Evolutionary conservation across 1,140 invertebrate species (phyloP).

Genomic region (Agrilus planipennis): DNA sequence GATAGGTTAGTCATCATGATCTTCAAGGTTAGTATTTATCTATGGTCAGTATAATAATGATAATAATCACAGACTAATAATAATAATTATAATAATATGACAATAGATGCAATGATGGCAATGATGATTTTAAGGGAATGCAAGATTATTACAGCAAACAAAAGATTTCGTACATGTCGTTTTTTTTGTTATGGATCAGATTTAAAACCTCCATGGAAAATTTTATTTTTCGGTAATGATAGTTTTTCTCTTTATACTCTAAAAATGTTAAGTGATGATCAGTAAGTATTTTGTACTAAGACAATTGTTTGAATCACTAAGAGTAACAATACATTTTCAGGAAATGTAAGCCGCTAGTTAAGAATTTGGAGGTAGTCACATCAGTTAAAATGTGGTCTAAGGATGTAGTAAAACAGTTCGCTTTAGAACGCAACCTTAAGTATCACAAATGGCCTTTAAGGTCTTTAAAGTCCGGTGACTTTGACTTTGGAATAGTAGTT

Average conservation of each 20-base stretch:
- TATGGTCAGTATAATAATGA: no score
- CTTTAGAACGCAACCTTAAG: slow-evolving; percentile 36
- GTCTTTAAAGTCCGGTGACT: slow-evolving; percentile 28
- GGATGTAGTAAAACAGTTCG: slow-evolving; percentile 43
- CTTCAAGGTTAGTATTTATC: no score
- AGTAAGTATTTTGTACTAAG: slow-evolving; percentile 33
- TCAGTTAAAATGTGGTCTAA: slow-evolving; percentile 36
- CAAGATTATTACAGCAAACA: no score
- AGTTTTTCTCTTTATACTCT: slow-evolving; percentile 53
- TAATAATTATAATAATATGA: no score
- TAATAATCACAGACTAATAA: no score
- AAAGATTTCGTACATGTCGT: no score
- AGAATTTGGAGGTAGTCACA: slow-evolving; percentile 47
- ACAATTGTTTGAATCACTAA: neutral
- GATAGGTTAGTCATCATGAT: no score
- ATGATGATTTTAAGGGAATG: no score
- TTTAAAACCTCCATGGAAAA: slow-evolving; percentile 36
- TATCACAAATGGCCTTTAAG: slow-evolving; percentile 45
- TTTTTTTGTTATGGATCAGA: no score
- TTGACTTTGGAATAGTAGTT: slow-evolving; percentile 55
- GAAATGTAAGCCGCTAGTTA: slow-evolving; percentile 28
- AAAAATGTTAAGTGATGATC: slow-evolving; percentile 35
- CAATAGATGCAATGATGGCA: no score
- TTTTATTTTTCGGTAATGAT: slow-evolving; percentile 59
- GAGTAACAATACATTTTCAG: slow-evolving; percentile 20